Evolutionary conservation across 2,113 vertebrate genomes (phyloP).

Genomic region (Mirounga angustirostris): DNA sequence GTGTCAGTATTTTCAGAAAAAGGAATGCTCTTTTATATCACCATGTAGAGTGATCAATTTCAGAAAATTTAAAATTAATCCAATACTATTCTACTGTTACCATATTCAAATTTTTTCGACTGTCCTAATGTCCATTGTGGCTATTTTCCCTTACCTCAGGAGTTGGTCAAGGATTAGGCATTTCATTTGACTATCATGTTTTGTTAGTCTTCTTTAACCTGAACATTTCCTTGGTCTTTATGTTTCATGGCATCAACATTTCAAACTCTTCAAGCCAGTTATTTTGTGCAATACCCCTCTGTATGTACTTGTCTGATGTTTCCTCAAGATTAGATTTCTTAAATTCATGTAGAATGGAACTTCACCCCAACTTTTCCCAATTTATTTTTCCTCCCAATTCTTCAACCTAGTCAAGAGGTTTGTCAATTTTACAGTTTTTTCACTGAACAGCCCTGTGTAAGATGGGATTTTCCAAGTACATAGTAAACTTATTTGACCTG

Average conservation of each 20-base stretch:
- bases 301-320: neutral
- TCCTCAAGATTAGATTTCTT: neutral
- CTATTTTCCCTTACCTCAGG: neutral
- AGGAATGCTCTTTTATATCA: neutral
- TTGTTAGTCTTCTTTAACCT: neutral
- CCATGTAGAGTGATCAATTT: neutral
- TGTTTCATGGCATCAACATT: neutral
- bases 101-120: neutral
- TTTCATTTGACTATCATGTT: neutral
- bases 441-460: neutral
- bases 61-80: neutral
- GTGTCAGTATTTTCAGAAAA: neutral
- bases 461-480: neutral
- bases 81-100: neutral
- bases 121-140: neutral
- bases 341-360: neutral
- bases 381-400: neutral
- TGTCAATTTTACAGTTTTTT: neutral
- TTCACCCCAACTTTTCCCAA: neutral
- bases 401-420: neutral
- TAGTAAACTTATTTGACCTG: neutral
- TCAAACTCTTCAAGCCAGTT: neutral
- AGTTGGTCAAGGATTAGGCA: neutral
- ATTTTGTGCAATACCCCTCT: neutral
- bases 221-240: neutral